phyloP scores from a whole-genome alignment of 2,113 vertebrate species.

The Plecotus auritus region DNA sequence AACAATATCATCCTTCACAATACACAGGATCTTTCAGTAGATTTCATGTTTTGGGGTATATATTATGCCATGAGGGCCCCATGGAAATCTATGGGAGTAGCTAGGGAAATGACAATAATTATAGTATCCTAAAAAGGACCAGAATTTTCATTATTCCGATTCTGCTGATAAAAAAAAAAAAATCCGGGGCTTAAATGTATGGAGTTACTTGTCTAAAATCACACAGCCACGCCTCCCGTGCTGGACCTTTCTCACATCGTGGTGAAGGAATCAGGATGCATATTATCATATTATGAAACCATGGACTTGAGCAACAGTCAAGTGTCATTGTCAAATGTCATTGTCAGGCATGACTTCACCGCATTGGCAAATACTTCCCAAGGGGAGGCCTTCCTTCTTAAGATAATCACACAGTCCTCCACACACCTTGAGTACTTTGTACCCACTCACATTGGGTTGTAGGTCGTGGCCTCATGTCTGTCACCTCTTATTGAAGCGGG shows the following conservation, averaged over 20 bases:
- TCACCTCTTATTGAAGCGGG: constrained; percentile 40
- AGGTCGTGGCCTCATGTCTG: constrained; percentile 20
- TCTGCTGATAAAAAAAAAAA: not conserved
- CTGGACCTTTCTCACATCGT: not conserved
- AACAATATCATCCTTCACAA: not conserved
- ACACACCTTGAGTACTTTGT: constrained; percentile 24
- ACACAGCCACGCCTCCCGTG: not conserved
- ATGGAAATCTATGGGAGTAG: not conserved
- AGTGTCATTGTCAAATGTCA: not conserved
- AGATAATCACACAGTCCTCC: not conserved
- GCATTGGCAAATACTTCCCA: not conserved
- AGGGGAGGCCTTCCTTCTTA: constrained; percentile 57
- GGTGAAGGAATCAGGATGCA: not conserved
- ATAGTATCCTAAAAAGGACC: not conserved
- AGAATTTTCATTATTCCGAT: not conserved
- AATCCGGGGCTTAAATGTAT: not conserved
- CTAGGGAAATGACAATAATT: not conserved
- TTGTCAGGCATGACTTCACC: not conserved
- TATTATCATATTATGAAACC: not conserved
- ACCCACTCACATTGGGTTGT: not conserved
- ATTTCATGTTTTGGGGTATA: too few relatives aligned
- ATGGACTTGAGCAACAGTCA: not conserved
- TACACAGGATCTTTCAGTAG: not conserved
- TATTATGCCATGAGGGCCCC: accelerated
- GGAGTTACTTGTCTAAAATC: not conserved